Base-by-base conservation (phyloP, 2,888 invertebrate species). In the Gisinianus flammeolus region DNA sequence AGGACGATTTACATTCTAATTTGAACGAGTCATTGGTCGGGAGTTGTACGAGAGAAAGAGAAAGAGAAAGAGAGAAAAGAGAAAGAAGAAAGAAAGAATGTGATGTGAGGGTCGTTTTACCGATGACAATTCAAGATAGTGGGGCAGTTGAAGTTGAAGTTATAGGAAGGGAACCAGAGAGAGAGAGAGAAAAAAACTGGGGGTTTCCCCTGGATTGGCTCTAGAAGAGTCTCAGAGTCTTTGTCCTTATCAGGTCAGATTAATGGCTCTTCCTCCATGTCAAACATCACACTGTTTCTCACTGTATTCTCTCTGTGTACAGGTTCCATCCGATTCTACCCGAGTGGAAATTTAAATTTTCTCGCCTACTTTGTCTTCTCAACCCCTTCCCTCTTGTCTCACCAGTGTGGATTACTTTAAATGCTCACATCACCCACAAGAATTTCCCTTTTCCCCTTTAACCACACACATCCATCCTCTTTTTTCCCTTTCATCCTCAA, bases 321-420 rank as follows among this genome's bases (percentile, higher is more conserved):
- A 70, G 70, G 70, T n/a, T 79, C 71, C 79, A 76, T 79, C 71
- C 70, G 79, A 79, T 75, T 73, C 76, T n/a, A 73, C 74, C 74
- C 67, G 44, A 56, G 33, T 71, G 58, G 54, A 68, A 71, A 79
- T 80, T 77, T 79, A 79, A 79, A 80, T 80, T 79, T 77, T 80
- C 79, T 80, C 80, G 79, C 80, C 79, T 79, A 80, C 80, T 80
- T 80, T 80, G 75, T 80, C 80, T 80, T 77, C 70, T 80, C 71
- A 79, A 80, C 79, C 80, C 75, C 71, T 80, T 26, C 62, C 5
- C 69, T 76, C 79, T 80, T 80, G 79, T 80, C 80, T 77, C 77
- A 75, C 74, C 80, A 71, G 71, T 71, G 70, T 77, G 80, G 77
- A 79, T 80, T 79, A 79, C 76, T 79, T 77, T 77, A 80, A 80